Evolutionary conservation across 2,888 invertebrate species (phyloP).

Genomic region (Hemistola chrysoprasaria): DNA sequence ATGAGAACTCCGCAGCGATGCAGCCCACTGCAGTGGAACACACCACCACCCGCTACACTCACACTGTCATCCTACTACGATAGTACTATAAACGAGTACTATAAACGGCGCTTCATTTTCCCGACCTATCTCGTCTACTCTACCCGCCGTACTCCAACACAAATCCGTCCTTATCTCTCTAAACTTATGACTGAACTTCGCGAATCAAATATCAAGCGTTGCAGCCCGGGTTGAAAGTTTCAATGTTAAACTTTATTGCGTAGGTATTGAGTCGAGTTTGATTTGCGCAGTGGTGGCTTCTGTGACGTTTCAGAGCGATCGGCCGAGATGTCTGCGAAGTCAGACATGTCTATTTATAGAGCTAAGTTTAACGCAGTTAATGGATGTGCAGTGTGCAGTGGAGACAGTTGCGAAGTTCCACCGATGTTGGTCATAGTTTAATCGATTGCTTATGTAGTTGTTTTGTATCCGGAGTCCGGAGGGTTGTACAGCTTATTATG

Average conservation of each 20-base stretch:
- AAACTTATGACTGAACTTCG: slow-evolving; percentile 30
- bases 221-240: slow-evolving; percentile 26
- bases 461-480: slow-evolving; percentile 11
- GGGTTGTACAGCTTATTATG: neutral
- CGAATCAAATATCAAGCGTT: slow-evolving; percentile 14
- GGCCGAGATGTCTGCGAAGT: slow-evolving; percentile 63
- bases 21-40: slow-evolving; percentile 46
- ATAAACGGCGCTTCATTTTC: slow-evolving; percentile 73
- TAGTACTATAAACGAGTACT: slow-evolving; percentile 72
- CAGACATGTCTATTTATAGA: slow-evolving; percentile 76
- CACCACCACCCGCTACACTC: slow-evolving; percentile 41
- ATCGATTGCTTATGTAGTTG: slow-evolving; percentile 46
- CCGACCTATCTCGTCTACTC: slow-evolving; percentile 64
- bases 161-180: slow-evolving; percentile 38
- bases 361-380: slow-evolving; percentile 56
- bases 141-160: slow-evolving; percentile 20
- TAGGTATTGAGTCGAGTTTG: slow-evolving; percentile 35
- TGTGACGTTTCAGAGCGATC: slow-evolving; percentile 36
- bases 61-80: slow-evolving; percentile 58
- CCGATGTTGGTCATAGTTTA: slow-evolving; percentile 41
- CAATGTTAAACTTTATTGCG: slow-evolving; percentile 37
- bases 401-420: slow-evolving; percentile 39
- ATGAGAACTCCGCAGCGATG: slow-evolving; percentile 42
- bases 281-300: slow-evolving; percentile 14
- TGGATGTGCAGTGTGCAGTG: slow-evolving; percentile 32